A percentile compares a stretch with the other conserved stretches of the same genome.
Conservation (phyloP, 2,797 vertebrate genomes). For the Halcyon badia region DNA sequence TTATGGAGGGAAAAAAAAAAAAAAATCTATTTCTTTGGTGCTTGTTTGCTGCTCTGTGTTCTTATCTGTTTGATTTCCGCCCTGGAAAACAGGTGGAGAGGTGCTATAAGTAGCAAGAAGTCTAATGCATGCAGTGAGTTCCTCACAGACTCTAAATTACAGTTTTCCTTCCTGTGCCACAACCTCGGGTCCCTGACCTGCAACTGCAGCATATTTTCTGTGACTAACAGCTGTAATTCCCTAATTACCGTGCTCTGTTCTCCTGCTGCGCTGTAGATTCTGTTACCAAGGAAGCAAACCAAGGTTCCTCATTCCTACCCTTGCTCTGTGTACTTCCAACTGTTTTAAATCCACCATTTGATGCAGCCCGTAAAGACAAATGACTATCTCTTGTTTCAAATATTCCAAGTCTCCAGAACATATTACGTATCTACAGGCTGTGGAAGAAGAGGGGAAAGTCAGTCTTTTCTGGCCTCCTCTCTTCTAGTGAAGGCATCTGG, state of each 20-base stretch:
- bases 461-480: neutral
- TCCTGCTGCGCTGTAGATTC: constrained; percentile 82
- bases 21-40: neutral
- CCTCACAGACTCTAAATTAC: constrained; percentile 83
- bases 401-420: constrained; percentile 10
- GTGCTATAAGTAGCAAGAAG: constrained; percentile 55
- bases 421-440: neutral
- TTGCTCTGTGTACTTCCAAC: constrained; percentile 56
- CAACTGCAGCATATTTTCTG: constrained; percentile 84
- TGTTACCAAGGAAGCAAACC: constrained; percentile 78
- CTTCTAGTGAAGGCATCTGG: neutral
- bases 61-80: constrained; percentile 28
- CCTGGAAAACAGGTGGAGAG: constrained; percentile 69
- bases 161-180: constrained; percentile 87
- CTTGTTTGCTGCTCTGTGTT: neutral
- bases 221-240: constrained; percentile 88
- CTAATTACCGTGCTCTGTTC: constrained; percentile 83
- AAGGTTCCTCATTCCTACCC: constrained; percentile 28
- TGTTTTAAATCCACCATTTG: constrained; percentile 65
- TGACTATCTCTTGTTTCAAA: neutral
- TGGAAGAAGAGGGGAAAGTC: neutral
- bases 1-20: neutral
- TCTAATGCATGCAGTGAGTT: constrained; percentile 29
- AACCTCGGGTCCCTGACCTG: constrained; percentile 83
- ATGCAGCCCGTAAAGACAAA: constrained; percentile 62